Evolutionary conservation across 2,888 invertebrate species (phyloP).

Genomic region (Carterocephalus palaemon): DNA sequence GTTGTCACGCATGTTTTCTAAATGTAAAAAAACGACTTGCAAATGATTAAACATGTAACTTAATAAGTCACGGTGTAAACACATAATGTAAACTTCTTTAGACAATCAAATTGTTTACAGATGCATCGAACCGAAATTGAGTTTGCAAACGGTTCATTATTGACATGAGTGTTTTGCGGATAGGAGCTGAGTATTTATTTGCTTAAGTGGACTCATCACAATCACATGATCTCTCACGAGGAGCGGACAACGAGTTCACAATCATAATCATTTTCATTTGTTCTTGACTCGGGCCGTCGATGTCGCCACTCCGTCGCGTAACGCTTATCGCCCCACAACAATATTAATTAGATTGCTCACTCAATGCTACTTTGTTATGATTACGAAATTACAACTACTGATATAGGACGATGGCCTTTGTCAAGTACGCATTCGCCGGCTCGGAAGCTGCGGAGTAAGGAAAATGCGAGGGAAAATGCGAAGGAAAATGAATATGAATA

Average conservation of each 20-base stretch:
- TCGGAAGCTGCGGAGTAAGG: too few species aligned
- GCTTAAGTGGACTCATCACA: constrained; percentile 75
- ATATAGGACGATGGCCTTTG: constrained; percentile 49
- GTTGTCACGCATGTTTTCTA: too few species aligned
- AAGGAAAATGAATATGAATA: too few species aligned
- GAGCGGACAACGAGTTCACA: constrained; percentile 65
- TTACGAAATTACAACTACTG: constrained; percentile 36
- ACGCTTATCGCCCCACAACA: constrained; percentile 49
- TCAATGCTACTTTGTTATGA: constrained; percentile 48
- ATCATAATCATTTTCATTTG: constrained; percentile 48
- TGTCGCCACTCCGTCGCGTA: constrained; percentile 42
- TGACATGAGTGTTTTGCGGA: constrained; percentile 50
- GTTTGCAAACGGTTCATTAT: constrained; percentile 47
- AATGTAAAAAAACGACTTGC: not conserved
- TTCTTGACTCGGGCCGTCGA: constrained; percentile 36
- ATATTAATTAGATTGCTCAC: constrained; percentile 51
- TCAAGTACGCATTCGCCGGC: not conserved
- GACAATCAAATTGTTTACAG: constrained; percentile 10
- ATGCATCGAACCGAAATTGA: constrained; percentile 14
- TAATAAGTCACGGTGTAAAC: constrained; percentile 8
- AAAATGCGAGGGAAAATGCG: too few species aligned
- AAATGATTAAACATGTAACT: constrained; percentile 10
- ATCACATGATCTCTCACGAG: constrained; percentile 73
- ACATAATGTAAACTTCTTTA: constrained; percentile 3
- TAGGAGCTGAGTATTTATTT: constrained; percentile 62